Percentiles rank a stretch among this genome's conserved stretches.
These are phyloP conservation scores for Labia minor DNA, from an alignment of 2,888 invertebrate genomes.

Conservation along the genomic window DNA sequence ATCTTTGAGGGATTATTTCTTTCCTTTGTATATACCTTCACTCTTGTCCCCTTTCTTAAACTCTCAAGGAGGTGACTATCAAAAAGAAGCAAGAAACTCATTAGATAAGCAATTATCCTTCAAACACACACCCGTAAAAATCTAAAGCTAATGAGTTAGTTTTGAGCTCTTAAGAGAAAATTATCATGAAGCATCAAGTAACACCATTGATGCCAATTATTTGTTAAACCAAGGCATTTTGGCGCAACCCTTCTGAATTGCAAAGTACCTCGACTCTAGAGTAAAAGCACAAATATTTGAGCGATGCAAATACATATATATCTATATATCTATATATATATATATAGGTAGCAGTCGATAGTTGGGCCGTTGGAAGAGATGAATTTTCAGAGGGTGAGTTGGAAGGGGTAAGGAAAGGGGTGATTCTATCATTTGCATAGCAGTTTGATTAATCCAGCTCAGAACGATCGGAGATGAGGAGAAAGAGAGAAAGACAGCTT, in stretches of 20 bases:
- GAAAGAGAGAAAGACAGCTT: not conserved
- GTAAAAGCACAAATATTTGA: conserved; percentile 27
- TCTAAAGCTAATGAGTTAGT: not conserved
- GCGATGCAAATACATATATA: conserved; percentile 18
- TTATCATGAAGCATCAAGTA: conserved; percentile 5
- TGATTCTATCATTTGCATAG: not conserved
- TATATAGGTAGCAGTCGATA: not conserved
- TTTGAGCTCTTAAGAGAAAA: not conserved
- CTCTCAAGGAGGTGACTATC: too few species aligned
- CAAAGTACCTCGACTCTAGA: conserved; percentile 23
- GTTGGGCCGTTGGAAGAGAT: not conserved
- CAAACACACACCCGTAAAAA: not conserved
- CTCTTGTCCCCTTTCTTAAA: too few species aligned
- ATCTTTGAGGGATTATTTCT: too few species aligned
- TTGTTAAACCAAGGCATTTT: conserved; percentile 1
- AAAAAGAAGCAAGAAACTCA: too few species aligned
- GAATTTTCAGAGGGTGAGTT: not conserved
- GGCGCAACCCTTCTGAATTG: conserved; percentile 23
- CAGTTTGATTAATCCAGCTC: conserved; percentile 5
- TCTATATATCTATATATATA: not conserved
- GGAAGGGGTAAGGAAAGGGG: not conserved
- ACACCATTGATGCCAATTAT: not conserved
- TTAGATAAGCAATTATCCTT: conserved; percentile 7
- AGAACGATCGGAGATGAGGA: not conserved
- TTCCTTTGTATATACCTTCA: too few species aligned